phyloP scores from a whole-genome alignment of 2,888 invertebrate species.

The Brachyopa scutellaris region DNA sequence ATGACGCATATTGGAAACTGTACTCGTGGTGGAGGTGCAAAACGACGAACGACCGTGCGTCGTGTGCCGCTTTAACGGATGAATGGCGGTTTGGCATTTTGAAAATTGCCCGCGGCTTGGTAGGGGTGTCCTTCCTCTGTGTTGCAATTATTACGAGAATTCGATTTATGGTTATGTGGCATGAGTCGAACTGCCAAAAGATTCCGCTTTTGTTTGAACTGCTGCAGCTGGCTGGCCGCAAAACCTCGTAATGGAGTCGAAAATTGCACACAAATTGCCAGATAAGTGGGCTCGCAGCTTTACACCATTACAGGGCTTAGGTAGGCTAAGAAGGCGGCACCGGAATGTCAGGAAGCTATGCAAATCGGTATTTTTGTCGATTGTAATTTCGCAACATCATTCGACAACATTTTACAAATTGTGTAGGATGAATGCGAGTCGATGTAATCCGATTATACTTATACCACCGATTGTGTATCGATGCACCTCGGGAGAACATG shows the following conservation, averaged over 20 bases:
- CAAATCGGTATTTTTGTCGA: slow-evolving; percentile 51
- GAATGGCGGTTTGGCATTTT: slow-evolving; percentile 68
- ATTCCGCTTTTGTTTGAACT: slow-evolving; percentile 54
- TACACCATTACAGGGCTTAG: slow-evolving; percentile 38
- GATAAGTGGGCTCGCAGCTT: slow-evolving; percentile 53
- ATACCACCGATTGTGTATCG: too few relatives aligned
- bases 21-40: slow-evolving; percentile 30
- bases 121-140: slow-evolving; percentile 26
- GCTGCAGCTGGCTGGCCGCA: slow-evolving; percentile 50
- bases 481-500: too few relatives aligned
- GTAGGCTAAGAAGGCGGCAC: slow-evolving; percentile 19
- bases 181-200: slow-evolving; percentile 42
- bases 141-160: slow-evolving; percentile 67
- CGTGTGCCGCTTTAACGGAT: slow-evolving; percentile 30
- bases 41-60: background rate
- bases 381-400: slow-evolving; percentile 56
- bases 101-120: slow-evolving; percentile 45
- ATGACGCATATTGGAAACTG: slow-evolving; percentile 66
- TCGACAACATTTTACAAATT: slow-evolving; percentile 21
- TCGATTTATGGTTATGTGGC: slow-evolving; percentile 68
- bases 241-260: slow-evolving; percentile 68
- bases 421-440: too few relatives aligned
- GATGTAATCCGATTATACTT: too few relatives aligned
- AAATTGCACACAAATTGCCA: slow-evolving; percentile 70
- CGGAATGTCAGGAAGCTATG: slow-evolving; percentile 29